phyloP scores from a whole-genome alignment of 2,113 vertebrate genomes.

The Anolis carolinensis region DNA sequence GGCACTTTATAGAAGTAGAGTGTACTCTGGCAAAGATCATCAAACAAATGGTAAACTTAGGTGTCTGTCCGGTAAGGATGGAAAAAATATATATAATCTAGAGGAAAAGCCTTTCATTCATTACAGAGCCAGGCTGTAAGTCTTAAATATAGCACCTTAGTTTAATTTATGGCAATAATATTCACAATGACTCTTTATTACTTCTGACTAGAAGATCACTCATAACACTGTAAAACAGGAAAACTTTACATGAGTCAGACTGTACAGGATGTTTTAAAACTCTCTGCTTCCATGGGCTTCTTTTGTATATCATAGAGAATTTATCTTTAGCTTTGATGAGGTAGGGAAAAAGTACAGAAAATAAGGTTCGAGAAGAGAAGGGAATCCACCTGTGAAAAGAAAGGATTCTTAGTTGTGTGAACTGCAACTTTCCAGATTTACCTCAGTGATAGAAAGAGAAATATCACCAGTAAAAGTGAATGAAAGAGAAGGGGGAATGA shows the following conservation, averaged over 20 bases:
- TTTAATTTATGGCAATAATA: slow-evolving; percentile 8
- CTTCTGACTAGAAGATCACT: not conserved
- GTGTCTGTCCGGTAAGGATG: not conserved
- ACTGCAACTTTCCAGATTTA: slow-evolving; percentile 21
- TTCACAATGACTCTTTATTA: slow-evolving; percentile 12
- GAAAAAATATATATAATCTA: not conserved
- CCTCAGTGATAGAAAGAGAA: not conserved
- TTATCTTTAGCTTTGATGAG: not conserved
- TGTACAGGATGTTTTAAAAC: not conserved
- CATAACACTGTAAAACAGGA: not conserved
- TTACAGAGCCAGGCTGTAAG: not conserved
- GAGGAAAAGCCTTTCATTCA: slow-evolving; percentile 1
- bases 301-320: not conserved
- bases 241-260: not conserved
- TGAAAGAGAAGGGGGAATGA: not conserved
- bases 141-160: not conserved
- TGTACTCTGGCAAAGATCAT: slow-evolving; percentile 5
- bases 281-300: not conserved
- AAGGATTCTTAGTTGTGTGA: slow-evolving; percentile 1
- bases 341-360: not conserved
- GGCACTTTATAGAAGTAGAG: not conserved
- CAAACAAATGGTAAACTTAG: slow-evolving; percentile 4
- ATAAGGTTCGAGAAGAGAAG: not conserved
- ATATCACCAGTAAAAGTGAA: not conserved
- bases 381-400: slow-evolving; percentile 2